Evolutionary conservation across 2,888 invertebrate genomes (phyloP).

Genomic region (Eupeodes luniger): DNA sequence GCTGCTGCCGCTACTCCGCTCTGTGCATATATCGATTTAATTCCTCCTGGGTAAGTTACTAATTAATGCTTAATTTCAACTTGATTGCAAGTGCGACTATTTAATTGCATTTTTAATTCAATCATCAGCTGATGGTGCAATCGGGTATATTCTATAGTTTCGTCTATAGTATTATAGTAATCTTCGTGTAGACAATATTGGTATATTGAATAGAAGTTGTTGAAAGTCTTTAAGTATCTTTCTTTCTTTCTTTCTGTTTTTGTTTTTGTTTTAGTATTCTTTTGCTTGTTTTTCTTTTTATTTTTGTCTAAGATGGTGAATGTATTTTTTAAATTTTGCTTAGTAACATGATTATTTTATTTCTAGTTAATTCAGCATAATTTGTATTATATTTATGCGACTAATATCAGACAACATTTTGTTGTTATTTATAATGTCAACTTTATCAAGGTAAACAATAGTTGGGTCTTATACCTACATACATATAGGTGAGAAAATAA

Average conservation of each 20-base stretch:
- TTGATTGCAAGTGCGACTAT: conserved; percentile 45
- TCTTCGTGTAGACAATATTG: neutral
- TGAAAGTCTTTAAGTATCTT: conserved; percentile 16
- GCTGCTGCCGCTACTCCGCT: neutral
- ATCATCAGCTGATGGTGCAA: conserved; percentile 31
- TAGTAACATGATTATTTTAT: neutral
- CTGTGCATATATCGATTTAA: conserved; percentile 43
- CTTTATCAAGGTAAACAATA: conserved; percentile 1
- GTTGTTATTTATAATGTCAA: neutral
- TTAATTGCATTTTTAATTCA: conserved; percentile 49
- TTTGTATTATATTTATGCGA: neutral
- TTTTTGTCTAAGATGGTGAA: too few relatives aligned
- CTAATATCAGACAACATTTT: neutral
- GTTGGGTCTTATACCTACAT: too few relatives aligned
- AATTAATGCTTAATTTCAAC: conserved; percentile 45
- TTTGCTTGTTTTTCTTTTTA: neutral
- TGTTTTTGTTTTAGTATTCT: neutral
- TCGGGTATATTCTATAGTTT: neutral
- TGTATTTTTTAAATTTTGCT: neutral
- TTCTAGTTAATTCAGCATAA: conserved; percentile 9
- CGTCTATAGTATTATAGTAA: neutral
- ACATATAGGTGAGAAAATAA: neutral
- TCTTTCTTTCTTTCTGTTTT: neutral
- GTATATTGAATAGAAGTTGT: neutral
- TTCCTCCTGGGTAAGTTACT: conserved; percentile 57